Percentiles rank a stretch among this genome's conserved stretches.
These are phyloP conservation scores for Eurypyga helias DNA, from an alignment of 2,113 vertebrate species.

Conservation along the genomic window DNA sequence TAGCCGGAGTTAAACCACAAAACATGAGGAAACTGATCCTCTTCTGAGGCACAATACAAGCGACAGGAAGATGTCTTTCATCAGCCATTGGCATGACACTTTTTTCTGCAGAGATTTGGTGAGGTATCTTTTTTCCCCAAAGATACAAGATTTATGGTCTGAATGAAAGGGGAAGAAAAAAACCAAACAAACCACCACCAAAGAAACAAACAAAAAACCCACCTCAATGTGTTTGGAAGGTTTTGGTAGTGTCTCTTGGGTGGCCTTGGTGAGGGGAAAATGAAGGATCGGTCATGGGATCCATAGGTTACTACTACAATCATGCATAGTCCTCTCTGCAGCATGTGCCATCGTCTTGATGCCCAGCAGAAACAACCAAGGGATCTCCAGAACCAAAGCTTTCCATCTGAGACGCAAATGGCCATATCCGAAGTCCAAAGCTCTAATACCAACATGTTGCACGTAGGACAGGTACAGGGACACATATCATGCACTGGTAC, in stretches of 20 bases:
- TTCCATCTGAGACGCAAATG: neutral
- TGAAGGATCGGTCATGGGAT: neutral
- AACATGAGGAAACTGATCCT: neutral
- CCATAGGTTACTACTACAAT: neutral
- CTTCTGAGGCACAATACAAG: neutral
- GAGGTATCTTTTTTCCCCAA: neutral
- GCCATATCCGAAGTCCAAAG: neutral
- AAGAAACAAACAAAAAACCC: neutral
- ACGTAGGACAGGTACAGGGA: neutral
- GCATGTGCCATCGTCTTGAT: neutral
- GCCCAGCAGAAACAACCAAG: neutral
- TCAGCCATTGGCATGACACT: neutral
- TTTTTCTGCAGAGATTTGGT: neutral
- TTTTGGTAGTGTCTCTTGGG: neutral
- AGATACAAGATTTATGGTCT: neutral
- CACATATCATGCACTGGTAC: neutral
- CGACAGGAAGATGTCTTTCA: neutral
- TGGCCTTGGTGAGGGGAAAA: neutral
- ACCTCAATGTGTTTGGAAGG: neutral
- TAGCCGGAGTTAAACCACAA: too few species aligned
- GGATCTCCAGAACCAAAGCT: neutral
- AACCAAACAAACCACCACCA: neutral
- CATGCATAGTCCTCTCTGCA: neutral
- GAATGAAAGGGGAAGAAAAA: neutral
- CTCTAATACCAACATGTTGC: neutral